phyloP scores from a whole-genome alignment of 2,888 invertebrate genomes.

The Drosophila meridionalis region DNA sequence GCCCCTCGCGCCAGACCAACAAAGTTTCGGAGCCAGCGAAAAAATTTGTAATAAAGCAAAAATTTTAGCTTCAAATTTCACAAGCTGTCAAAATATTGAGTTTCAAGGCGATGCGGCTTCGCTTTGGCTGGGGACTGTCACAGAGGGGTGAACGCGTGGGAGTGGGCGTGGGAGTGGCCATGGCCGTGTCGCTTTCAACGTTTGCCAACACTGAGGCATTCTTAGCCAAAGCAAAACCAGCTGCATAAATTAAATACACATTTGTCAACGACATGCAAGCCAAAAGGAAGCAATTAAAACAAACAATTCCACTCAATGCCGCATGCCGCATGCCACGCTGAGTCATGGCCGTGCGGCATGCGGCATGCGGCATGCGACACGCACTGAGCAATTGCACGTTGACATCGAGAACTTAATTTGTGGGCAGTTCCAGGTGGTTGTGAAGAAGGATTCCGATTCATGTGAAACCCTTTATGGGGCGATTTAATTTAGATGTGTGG shows the following conservation, averaged over 20 bases:
- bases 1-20: neutral
- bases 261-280: slow-evolving; percentile 43
- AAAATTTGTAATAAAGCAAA: slow-evolving; percentile 54
- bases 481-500: neutral
- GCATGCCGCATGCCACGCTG: slow-evolving; percentile 34
- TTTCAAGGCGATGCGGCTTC: slow-evolving; percentile 38
- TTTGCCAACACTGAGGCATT: slow-evolving; percentile 14
- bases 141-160: neutral
- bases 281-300: slow-evolving; percentile 55
- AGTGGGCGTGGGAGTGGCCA: slow-evolving; percentile 6
- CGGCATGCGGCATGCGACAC: slow-evolving; percentile 28
- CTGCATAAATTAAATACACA: slow-evolving; percentile 61
- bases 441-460: neutral
- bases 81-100: slow-evolving; percentile 62
- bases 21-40: slow-evolving; percentile 33
- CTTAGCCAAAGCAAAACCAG: neutral
- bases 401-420: slow-evolving; percentile 37
- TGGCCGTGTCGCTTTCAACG: slow-evolving; percentile 24
- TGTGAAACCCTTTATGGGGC: neutral
- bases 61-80: slow-evolving; percentile 44
- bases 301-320: slow-evolving; percentile 43
- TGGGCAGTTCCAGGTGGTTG: slow-evolving; percentile 10
- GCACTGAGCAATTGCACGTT: slow-evolving; percentile 22
- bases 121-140: neutral
- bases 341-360: slow-evolving; percentile 2